These are phyloP conservation scores for Phenganax stokvisi DNA, from an alignment of 92 coral and sea anemone species.

Conservation along the genomic window DNA sequence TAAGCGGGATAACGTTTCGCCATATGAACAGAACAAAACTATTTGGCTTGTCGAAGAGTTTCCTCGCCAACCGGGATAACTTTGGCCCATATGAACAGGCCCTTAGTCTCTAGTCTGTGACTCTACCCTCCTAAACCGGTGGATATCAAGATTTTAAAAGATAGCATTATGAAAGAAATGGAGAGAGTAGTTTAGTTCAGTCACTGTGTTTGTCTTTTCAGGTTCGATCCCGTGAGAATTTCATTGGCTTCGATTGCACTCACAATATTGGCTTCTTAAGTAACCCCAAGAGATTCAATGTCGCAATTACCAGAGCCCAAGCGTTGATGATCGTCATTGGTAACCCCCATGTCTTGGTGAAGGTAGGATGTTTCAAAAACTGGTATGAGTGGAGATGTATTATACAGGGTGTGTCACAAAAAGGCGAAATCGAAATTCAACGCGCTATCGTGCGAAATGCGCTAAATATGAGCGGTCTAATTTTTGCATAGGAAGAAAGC, in stretches of 20 bases:
- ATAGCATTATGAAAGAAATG: too few species aligned
- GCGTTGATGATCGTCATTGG: slow-evolving; percentile 85
- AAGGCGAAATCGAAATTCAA: neutral
- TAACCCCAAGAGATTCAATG: slow-evolving; percentile 96
- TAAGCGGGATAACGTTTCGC: too few species aligned
- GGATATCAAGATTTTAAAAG: neutral
- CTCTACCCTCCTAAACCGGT: neutral
- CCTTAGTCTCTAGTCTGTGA: neutral
- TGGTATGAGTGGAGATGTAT: neutral
- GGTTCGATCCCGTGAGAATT: slow-evolving; percentile 77
- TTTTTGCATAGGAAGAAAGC: too few species aligned
- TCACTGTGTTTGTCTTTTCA: slow-evolving; percentile 21
- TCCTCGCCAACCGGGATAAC: too few species aligned
- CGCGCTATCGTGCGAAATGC: neutral
- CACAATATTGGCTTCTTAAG: slow-evolving; percentile 88
- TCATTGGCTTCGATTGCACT: slow-evolving; percentile 66
- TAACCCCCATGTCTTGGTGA: slow-evolving; percentile 86
- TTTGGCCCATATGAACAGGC: neutral
- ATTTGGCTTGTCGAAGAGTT: too few species aligned
- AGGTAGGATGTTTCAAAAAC: slow-evolving; percentile 47
- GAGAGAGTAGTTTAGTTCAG: too few species aligned
- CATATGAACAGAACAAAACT: too few species aligned
- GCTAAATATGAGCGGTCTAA: neutral
- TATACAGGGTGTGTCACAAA: neutral
- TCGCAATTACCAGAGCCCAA: slow-evolving; percentile 96